phyloP scores from a whole-genome alignment of 1,140 invertebrate genomes.

The Ostrea denselamellosa region DNA sequence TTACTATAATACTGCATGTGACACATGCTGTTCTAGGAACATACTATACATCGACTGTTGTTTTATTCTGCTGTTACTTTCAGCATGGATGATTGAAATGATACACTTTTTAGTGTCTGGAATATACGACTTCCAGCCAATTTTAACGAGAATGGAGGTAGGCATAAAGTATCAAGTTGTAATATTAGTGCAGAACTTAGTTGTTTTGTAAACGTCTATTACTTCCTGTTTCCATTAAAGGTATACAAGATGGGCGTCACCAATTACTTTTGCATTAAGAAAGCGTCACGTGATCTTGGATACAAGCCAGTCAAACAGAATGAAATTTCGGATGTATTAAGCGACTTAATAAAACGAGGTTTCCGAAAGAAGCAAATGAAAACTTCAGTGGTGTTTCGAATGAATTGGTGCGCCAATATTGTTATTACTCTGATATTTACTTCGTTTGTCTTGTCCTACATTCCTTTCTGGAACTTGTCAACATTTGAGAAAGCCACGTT shows the following conservation, averaged over 20 bases:
- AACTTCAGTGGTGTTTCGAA: slow-evolving; percentile 41
- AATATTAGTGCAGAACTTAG: too few relatives aligned
- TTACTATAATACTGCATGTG: too few relatives aligned
- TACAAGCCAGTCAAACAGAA: slow-evolving; percentile 76
- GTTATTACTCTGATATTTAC: slow-evolving; percentile 67
- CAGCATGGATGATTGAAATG: slow-evolving; percentile 74
- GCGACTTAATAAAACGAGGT: slow-evolving; percentile 71
- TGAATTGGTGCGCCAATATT: slow-evolving; percentile 68
- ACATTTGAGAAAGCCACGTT: slow-evolving; percentile 1
- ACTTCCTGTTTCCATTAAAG: slow-evolving; percentile 59
- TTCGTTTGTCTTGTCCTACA: slow-evolving; percentile 68
- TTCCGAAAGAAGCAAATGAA: slow-evolving; percentile 59
- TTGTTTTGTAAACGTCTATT: too few relatives aligned
- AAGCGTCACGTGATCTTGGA: slow-evolving; percentile 74
- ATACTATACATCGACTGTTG: too few relatives aligned
- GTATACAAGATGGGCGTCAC: slow-evolving; percentile 80
- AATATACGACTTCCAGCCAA: slow-evolving; percentile 77
- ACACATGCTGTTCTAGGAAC: too few relatives aligned
- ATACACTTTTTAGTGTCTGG: slow-evolving; percentile 71
- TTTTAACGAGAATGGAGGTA: slow-evolving; percentile 59
- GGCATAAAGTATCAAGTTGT: background rate
- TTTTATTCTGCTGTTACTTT: slow-evolving; percentile 50
- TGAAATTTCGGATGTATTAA: slow-evolving; percentile 68
- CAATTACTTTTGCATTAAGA: slow-evolving; percentile 78
- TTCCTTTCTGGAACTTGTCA: slow-evolving; percentile 58